phyloP scores from a whole-genome alignment of 1,140 invertebrate species.

The Musca domestica region DNA sequence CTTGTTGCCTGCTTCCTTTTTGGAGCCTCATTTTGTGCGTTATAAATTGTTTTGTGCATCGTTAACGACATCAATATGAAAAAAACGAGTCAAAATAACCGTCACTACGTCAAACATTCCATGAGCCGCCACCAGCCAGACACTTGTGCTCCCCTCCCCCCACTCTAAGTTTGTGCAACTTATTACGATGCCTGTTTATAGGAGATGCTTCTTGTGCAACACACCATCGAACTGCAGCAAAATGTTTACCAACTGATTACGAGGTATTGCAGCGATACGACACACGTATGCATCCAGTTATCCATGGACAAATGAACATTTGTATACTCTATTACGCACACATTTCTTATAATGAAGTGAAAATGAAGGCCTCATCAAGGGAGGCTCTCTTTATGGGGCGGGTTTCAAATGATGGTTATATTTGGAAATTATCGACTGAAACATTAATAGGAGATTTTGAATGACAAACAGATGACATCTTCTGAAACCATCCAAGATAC shows the following conservation, averaged over 20 bases:
- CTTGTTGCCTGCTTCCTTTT: neutral
- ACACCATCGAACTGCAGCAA: neutral
- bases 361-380: no score
- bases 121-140: neutral
- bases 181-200: conserved; percentile 3
- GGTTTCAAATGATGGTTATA: no score
- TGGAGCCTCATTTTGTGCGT: neutral
- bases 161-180: neutral
- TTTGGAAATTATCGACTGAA: no score
- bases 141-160: neutral
- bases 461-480: no score
- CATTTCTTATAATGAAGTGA: no score
- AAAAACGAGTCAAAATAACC: conserved; percentile 11
- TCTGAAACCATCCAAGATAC: no score
- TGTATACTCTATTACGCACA: no score
- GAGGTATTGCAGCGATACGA: neutral
- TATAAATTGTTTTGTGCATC: conserved; percentile 19
- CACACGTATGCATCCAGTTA: no score
- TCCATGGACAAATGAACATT: no score
- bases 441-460: no score
- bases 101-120: conserved; percentile 1
- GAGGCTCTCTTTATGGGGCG: no score
- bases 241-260: conserved; percentile 20
- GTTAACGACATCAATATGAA: conserved; percentile 15
- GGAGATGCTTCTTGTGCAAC: neutral